Base-by-base conservation (phyloP, 2,888 invertebrate species). In the Choristoneura rosaceana region DNA sequence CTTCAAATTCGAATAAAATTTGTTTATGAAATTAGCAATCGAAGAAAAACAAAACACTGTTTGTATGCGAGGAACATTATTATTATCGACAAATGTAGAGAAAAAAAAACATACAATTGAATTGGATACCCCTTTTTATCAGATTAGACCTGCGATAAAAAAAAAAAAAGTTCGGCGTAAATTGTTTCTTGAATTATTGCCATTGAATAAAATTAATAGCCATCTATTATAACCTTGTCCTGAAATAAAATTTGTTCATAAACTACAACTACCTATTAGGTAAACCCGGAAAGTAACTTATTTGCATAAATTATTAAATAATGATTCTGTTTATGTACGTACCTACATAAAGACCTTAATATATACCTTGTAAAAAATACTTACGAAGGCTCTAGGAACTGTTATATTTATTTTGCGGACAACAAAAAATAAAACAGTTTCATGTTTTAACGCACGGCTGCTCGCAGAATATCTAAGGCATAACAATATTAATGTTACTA, bases 401-500 rank as follows among this genome's bases (percentile, higher is more conserved):
- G 55, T 71, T 47, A 61, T 34, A 52, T 62, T 66, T 38, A 63
- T 34, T 41, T 38, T 4, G 5, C 7, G 4, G 38, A 38, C 38
- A 45, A 41, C 59, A 68, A 69, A 68, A 68, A 66, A 52, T 10
- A 4, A 64, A 66, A 61, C 50, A 41, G 15, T 66, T 61, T 69
- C 60, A 59, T n/a, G 50, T 71, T 71, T 76, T 76, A 66, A 74
- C 74, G 77, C 77, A 77, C 75, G 77, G 75, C 52, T 65, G 73
- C 17, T 63, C 58, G 55, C 63, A 55, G 55, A 55, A 55, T 55
- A n/a, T n/a, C n/a, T n/a, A 55, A 55, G 4, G 55, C 8, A 10
- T 55, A 55, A 17, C 25, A 10, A 25, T 4, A 38, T 7, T 7
- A 38, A 3, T 34, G 5, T 4, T 55, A 10, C 25, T 55, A 55